Evolutionary conservation across 2,888 invertebrate genomes (phyloP).

Genomic region (Reticulitermes lucifugus): DNA sequence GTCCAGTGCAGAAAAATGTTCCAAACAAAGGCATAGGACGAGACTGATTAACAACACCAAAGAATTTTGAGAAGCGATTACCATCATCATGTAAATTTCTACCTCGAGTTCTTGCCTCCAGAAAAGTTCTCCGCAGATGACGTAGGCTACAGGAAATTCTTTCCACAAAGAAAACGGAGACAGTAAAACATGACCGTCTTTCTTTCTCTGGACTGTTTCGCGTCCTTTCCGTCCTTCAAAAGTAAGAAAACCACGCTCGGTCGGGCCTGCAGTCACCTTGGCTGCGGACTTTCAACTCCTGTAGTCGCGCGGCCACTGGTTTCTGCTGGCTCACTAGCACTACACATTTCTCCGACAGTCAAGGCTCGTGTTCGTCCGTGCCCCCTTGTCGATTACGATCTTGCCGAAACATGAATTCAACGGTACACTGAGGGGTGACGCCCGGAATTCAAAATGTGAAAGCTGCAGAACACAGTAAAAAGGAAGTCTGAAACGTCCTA

Average conservation of each 20-base stretch:
- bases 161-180: not conserved
- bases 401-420: not conserved
- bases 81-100: not conserved
- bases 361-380: slow-evolving; percentile 10
- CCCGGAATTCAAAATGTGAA: too few relatives aligned
- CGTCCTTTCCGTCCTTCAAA: slow-evolving; percentile 44
- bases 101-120: not conserved
- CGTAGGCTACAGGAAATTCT: slow-evolving; percentile 26
- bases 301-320: not conserved
- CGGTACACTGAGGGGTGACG: too few relatives aligned
- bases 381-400: not conserved
- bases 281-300: slow-evolving; percentile 52
- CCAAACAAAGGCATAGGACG: too few relatives aligned
- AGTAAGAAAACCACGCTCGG: slow-evolving; percentile 31
- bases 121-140: not conserved
- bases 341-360: slow-evolving; percentile 16
- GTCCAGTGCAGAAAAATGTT: too few relatives aligned
- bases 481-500: too few relatives aligned
- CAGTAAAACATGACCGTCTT: too few relatives aligned
- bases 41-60: too few relatives aligned
- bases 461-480: too few relatives aligned
- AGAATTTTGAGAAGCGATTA: not conserved
- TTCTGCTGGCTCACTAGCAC: not conserved
- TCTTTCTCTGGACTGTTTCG: slow-evolving; percentile 19
- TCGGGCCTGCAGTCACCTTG: slow-evolving; percentile 49